Conservation (phyloP, 2,797 vertebrate genomes). For the Rhinatrema bivittatum region DNA sequence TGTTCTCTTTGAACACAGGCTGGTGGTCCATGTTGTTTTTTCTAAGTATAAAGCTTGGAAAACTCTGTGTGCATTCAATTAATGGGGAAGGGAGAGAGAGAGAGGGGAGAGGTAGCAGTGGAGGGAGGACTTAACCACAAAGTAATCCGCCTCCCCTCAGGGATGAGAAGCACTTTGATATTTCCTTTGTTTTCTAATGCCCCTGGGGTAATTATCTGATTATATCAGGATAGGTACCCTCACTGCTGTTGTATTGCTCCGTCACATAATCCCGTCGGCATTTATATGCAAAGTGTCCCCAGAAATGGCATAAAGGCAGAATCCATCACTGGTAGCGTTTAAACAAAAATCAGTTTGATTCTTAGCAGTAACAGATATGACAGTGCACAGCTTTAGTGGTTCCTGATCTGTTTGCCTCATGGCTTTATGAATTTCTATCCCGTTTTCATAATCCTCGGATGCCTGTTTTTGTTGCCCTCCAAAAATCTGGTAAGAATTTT, state of each 20-base stretch:
- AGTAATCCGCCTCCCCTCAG: neutral
- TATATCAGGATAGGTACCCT: neutral
- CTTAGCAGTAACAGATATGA: slow-evolving; percentile 10
- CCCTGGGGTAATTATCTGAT: slow-evolving; percentile 7
- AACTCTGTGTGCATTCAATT: too few species aligned
- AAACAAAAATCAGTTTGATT: slow-evolving; percentile 14
- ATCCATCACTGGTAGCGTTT: neutral
- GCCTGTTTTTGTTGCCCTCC: slow-evolving; percentile 10
- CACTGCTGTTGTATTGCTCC: neutral
- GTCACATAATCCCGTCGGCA: neutral
- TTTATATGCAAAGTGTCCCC: neutral
- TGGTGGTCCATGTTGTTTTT: too few species aligned
- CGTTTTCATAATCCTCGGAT: slow-evolving; percentile 15
- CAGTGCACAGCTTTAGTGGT: slow-evolving; percentile 1
- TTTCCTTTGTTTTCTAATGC: neutral
- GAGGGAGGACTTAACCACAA: too few species aligned
- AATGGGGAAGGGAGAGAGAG: too few species aligned
- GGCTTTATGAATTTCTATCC: slow-evolving; percentile 17
- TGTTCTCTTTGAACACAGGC: too few species aligned
- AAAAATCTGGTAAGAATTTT: slow-evolving; percentile 14
- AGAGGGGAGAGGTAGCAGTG: too few species aligned
- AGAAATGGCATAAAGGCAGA: neutral
- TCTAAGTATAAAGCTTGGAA: too few species aligned
- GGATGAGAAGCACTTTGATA: neutral
- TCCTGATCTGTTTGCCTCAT: neutral